A percentile compares a stretch with the other conserved stretches of the same genome.
These are phyloP conservation scores for Archips xylosteana DNA, from an alignment of 2,888 invertebrate species.

Conservation along the genomic window DNA sequence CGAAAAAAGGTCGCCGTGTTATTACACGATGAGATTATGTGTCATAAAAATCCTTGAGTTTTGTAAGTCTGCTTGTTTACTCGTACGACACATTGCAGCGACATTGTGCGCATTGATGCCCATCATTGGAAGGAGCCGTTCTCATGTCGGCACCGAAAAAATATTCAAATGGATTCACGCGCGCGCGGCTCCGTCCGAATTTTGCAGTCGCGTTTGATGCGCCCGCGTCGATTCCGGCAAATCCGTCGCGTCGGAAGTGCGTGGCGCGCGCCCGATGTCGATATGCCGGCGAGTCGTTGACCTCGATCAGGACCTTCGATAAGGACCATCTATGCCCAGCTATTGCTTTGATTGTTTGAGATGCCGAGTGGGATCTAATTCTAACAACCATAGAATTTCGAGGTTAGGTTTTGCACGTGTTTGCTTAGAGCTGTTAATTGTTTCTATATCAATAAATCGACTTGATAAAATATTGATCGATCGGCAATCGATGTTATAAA, in stretches of 20 bases:
- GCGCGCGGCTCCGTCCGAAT: constrained; percentile 81
- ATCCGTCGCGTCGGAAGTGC: constrained; percentile 85
- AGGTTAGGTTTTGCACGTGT: background rate
- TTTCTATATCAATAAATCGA: background rate
- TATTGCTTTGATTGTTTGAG: constrained; percentile 68
- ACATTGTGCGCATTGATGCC: constrained; percentile 53
- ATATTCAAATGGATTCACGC: constrained; percentile 85
- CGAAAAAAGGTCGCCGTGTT: constrained; percentile 59
- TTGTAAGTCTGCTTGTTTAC: constrained; percentile 50
- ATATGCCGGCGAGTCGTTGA: constrained; percentile 79
- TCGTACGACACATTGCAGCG: constrained; percentile 51
- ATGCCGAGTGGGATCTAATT: constrained; percentile 55
- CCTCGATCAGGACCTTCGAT: constrained; percentile 79
- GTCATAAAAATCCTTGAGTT: constrained; percentile 73
- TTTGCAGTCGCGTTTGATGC: constrained; percentile 82
- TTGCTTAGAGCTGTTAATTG: background rate
- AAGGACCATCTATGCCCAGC: constrained; percentile 67
- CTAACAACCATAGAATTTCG: constrained; percentile 13
- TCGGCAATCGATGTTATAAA: constrained; percentile 16
- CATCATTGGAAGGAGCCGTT: constrained; percentile 60
- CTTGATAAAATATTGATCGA: background rate
- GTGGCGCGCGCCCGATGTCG: constrained; percentile 79
- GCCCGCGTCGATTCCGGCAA: constrained; percentile 85
- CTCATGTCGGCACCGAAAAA: constrained; percentile 79
- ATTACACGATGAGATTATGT: constrained; percentile 71